Conservation (phyloP, 2,888 invertebrate species). For the Lysandra coridon region DNA sequence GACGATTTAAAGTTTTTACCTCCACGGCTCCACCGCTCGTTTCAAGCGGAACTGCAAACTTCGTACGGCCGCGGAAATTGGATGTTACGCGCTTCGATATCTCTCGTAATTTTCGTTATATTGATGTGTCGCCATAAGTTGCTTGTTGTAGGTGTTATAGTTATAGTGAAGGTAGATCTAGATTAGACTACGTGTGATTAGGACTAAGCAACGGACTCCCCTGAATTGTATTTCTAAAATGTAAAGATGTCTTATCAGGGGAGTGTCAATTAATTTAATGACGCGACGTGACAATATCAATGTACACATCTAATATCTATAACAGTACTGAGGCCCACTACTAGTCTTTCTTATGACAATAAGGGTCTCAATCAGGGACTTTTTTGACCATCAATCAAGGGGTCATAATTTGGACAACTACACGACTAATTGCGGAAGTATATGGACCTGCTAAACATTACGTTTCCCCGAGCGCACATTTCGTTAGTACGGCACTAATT, state of each 20-base stretch:
- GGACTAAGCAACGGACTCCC: neutral
- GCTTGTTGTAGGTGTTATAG: neutral
- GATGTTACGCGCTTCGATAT: neutral
- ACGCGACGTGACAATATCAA: too few species aligned
- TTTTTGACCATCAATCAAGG: too few species aligned
- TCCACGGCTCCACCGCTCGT: slow-evolving; percentile 10
- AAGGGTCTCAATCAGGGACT: too few species aligned
- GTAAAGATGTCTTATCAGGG: too few species aligned
- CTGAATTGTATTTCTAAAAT: neutral
- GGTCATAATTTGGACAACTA: neutral
- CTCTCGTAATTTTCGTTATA: neutral
- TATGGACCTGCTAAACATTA: neutral
- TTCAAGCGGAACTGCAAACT: neutral
- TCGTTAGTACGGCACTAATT: neutral
- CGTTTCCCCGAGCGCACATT: neutral
- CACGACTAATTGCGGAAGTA: neutral
- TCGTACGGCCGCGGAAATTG: neutral
- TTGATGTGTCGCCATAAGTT: neutral
- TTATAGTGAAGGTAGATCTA: neutral
- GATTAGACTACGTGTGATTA: neutral
- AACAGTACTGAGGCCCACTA: neutral
- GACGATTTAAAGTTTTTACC: slow-evolving; percentile 29
- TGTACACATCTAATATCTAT: too few species aligned
- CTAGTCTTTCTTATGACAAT: neutral
- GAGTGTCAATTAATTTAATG: too few species aligned